Evolutionary conservation across 2,888 invertebrate genomes (phyloP).

Genomic region (Dolomedes plantarius): DNA sequence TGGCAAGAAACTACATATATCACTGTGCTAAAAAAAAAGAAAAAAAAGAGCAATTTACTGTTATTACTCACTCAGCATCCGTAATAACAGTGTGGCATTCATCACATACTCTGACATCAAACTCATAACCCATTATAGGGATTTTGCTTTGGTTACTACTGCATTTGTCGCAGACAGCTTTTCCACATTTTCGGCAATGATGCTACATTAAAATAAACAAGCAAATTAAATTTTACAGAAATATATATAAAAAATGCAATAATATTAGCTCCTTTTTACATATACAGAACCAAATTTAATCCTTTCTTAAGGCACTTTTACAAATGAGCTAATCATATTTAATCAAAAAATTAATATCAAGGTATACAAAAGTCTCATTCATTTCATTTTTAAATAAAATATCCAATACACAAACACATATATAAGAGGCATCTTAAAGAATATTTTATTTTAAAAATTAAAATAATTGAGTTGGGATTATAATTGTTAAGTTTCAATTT

Average conservation of each 20-base stretch:
- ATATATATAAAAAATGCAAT: not conserved
- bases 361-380: no score
- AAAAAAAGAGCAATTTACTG: no score
- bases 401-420: no score
- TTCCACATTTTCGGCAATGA: constrained; percentile 86
- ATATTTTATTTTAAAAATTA: no score
- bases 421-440: no score
- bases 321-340: constrained; percentile 11
- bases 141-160: constrained; percentile 91
- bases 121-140: constrained; percentile 98
- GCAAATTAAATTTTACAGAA: not conserved
- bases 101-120: constrained; percentile 96
- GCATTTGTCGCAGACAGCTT: constrained; percentile 95
- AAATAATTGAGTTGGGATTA: no score
- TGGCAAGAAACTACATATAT: no score
- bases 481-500: no score
- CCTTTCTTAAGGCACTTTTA: not conserved
- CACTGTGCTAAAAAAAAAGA: no score
- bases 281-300: not conserved
- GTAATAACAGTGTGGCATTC: constrained; percentile 89
- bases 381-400: no score
- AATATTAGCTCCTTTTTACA: not conserved
- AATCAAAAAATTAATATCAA: no score
- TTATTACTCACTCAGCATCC: constrained; percentile 88
- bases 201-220: constrained; percentile 77